These are phyloP conservation scores for Eristalis arbustorum DNA, from an alignment of 2,888 invertebrate species.

Conservation along the genomic window DNA sequence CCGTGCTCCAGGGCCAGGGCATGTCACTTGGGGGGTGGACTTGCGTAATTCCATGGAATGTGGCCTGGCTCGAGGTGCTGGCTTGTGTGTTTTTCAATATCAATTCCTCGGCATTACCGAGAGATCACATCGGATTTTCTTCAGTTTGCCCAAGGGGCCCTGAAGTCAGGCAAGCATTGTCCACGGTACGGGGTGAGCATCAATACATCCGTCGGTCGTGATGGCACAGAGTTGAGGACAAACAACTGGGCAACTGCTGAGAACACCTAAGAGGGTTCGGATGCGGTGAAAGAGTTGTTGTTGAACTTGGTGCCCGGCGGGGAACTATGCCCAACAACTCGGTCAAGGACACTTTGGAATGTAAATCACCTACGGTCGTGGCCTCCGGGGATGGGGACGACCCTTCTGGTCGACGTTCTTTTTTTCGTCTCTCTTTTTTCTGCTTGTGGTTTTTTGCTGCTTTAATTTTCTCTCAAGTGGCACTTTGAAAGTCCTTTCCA, in stretches of 20 bases:
- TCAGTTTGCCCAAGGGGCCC: conserved; percentile 37
- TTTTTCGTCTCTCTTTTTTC: not conserved
- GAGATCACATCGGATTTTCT: conserved; percentile 60
- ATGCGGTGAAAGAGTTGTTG: conserved; percentile 26
- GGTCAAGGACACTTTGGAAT: conserved; percentile 55
- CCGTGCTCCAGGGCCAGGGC: not conserved
- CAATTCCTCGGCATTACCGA: conserved; percentile 32
- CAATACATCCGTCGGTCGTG: not conserved
- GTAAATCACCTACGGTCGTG: conserved; percentile 45
- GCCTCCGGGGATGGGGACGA: not conserved
- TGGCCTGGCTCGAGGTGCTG: not conserved
- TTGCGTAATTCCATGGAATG: conserved; percentile 19
- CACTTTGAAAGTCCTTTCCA: conserved; percentile 14
- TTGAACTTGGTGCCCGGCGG: conserved; percentile 33
- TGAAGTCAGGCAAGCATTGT: conserved; percentile 52
- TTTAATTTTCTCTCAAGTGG: conserved; percentile 22
- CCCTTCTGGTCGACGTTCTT: not conserved
- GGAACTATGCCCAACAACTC: conserved; percentile 17
- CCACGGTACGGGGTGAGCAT: not conserved
- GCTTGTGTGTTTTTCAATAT: conserved; percentile 22
- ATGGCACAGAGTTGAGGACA: not conserved
- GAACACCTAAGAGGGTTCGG: conserved; percentile 12
- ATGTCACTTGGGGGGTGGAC: conserved; percentile 5
- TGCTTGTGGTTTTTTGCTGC: not conserved
- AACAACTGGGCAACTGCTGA: conserved; percentile 27